Evolutionary conservation across 35 echinoderm and acorn worm genomes (phyloP).

Genomic region (Strongylocentrotus purpuratus): DNA sequence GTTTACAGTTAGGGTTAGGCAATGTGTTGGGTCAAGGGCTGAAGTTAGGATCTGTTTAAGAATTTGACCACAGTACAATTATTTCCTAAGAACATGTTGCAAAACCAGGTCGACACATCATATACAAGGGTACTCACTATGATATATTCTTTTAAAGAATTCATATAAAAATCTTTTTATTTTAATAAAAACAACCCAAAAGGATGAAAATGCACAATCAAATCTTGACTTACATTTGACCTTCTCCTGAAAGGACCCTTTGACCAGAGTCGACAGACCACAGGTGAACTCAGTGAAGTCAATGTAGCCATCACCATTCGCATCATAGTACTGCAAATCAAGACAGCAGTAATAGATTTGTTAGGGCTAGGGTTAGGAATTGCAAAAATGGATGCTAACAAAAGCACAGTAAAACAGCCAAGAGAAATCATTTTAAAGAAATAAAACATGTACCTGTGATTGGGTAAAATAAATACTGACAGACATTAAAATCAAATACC

Average conservation of each 20-base stretch:
- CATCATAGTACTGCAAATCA: constrained; percentile 91
- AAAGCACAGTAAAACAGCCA: not conserved
- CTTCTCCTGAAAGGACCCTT: constrained; percentile 85
- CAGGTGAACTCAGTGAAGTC: constrained; percentile 86
- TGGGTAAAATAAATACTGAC: not conserved
- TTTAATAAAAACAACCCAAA: not conserved
- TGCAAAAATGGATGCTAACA: not conserved
- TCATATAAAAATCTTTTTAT: not conserved
- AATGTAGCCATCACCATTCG: constrained; percentile 93
- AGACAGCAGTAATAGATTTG: not conserved
- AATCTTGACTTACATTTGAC: constrained; percentile 75
- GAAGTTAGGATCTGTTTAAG: too few relatives aligned
- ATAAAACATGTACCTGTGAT: too few relatives aligned
- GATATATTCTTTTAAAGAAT: too few relatives aligned
- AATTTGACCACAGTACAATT: too few relatives aligned
- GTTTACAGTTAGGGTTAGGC: too few relatives aligned
- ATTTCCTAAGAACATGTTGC: too few relatives aligned
- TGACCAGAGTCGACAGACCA: constrained; percentile 85
- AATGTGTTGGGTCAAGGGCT: too few relatives aligned
- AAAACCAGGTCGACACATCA: too few relatives aligned
- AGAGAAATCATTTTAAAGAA: not conserved
- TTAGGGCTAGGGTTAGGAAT: not conserved
- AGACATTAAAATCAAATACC: too few relatives aligned
- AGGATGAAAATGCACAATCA: not conserved
- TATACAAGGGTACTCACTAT: too few relatives aligned